Evolutionary conservation across 2,113 vertebrate genomes (phyloP), one percentile per base, ranked within the genome.

Genomic region (Columbina picui): DNA sequence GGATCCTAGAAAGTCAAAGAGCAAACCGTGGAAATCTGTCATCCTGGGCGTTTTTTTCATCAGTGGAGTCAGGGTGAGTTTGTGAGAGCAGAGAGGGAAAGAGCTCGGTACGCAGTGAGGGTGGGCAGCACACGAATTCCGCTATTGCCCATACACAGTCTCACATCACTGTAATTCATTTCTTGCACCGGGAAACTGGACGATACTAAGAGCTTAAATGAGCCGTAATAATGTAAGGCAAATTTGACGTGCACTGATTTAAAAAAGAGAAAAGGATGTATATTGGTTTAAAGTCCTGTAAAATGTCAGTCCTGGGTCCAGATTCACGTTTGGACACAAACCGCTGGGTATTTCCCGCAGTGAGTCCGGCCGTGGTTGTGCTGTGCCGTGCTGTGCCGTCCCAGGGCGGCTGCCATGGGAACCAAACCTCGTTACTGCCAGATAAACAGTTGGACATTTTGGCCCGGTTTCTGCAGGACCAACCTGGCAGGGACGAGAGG

Each of bases 371-470:
- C 43, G 43, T 18, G 43, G 43, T 45, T 49, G 47, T 39, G 60
- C 41, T 21, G 47, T 47, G 47, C 45, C 25, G 23, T 0, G 26
- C 20, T 3, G 26, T 6, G 89, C 87, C 84, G 34, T 90, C 87
- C 89, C 7, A 11, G 70, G 79, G 80, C 6, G 41, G 96, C 96
- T 97, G 81, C 93, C 94, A 89, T 94, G 95, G 97, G 95, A 96
- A 95, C 95, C 74, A 92, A 90, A 75, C 83, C 94, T 94, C 11
- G 12, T 95, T 87, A 73, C 21, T 12, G 69, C 0, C 23, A 94
- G 90, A 97, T 96, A 96, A 97, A 95, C 93, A 86, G 83, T 85
- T 89, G 94, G 95, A n/a, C 87, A 13, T 95, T 91, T 92, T 93
- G 95, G 87, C 90, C 82, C 12, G 14, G 67, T 89, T 92, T 91